Conservation (phyloP, 2,797 vertebrate genomes). For the Setipinna tenuifilis region DNA sequence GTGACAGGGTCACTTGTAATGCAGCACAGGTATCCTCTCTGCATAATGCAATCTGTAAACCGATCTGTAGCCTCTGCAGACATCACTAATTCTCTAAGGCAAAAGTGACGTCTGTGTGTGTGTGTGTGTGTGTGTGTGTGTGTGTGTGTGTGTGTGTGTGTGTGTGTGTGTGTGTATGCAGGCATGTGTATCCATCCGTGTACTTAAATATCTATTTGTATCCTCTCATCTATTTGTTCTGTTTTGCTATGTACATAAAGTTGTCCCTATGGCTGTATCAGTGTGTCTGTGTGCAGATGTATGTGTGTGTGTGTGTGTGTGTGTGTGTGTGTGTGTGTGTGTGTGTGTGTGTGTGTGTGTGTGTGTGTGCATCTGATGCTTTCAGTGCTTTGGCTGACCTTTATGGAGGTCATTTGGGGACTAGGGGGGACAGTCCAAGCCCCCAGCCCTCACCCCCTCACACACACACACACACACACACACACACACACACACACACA, state of each 20-base stretch:
- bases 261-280: neutral
- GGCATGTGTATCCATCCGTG: neutral
- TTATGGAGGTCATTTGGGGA: conserved; percentile 19
- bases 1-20: conserved; percentile 17
- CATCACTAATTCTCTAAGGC: conserved; percentile 23
- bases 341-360: conserved; percentile 10
- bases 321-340: conserved; percentile 5
- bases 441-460: no score
- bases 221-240: neutral
- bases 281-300: neutral
- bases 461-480: neutral
- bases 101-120: conserved; percentile 15
- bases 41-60: conserved; percentile 29
- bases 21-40: conserved; percentile 22
- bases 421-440: neutral
- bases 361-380: neutral
- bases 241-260: neutral
- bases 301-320: neutral
- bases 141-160: neutral
- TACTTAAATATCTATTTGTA: neutral
- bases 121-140: conserved; percentile 11
- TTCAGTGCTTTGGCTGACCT: neutral
- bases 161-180: neutral
- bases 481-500: neutral
- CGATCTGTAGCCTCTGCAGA: neutral